A percentile compares a stretch with the other conserved stretches of the same genome.
Evolutionary conservation across 2,888 invertebrate genomes (phyloP).

Genomic region (Coecobrya sp.): DNA sequence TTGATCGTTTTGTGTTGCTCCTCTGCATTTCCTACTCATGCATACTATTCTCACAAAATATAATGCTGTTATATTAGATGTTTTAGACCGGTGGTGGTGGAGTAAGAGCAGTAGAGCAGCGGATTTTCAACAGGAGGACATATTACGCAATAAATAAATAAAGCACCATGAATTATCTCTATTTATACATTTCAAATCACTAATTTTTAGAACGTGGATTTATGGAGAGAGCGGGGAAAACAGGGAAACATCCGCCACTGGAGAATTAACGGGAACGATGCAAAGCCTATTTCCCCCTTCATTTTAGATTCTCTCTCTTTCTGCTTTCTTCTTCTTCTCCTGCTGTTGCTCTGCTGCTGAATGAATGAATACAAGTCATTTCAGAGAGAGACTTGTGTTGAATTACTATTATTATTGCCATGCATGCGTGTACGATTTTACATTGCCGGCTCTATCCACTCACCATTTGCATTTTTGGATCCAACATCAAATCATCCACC

Average conservation of each 20-base stretch:
- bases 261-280: slow-evolving; percentile 26
- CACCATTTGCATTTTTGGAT: slow-evolving; percentile 19
- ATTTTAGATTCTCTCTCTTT: not conserved
- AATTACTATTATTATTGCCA: slow-evolving; percentile 28
- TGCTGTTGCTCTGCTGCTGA: not conserved
- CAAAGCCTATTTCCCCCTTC: slow-evolving; percentile 1
- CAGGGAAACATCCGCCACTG: slow-evolving; percentile 32
- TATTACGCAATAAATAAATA: slow-evolving; percentile 42
- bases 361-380: slow-evolving; percentile 16
- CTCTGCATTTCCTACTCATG: slow-evolving; percentile 1
- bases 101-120: not conserved
- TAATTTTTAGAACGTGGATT: slow-evolving; percentile 33
- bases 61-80: no score
- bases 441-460: not conserved
- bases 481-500: slow-evolving; percentile 13
- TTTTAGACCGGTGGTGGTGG: not conserved
- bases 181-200: slow-evolving; percentile 44
- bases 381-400: slow-evolving; percentile 2
- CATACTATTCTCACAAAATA: not conserved
- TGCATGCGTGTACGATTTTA: not conserved
- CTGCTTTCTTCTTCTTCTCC: not conserved
- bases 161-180: slow-evolving; percentile 27
- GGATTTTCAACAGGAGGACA: slow-evolving; percentile 21
- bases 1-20: not conserved
- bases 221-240: slow-evolving; percentile 6